Percentiles rank a stretch among this genome's conserved stretches.
phyloP scores from a whole-genome alignment of 2,888 invertebrate species.

The Vesta saturnalis region DNA sequence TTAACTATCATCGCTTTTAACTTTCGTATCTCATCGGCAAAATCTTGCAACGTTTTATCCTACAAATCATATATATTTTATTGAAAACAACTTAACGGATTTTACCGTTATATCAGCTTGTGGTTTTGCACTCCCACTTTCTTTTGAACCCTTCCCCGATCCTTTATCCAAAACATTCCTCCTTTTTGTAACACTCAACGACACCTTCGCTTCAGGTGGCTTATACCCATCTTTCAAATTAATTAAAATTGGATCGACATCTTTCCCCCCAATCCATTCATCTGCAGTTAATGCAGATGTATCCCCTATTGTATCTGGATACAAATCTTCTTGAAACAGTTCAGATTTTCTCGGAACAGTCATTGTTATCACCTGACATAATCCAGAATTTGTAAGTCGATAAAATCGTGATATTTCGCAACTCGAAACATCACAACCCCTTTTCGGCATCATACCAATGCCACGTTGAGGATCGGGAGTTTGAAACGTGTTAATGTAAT shows the following conservation, averaged over 20 bases:
- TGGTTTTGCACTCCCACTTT: conserved; percentile 39
- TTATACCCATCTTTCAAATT: conserved; percentile 85
- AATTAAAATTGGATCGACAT: conserved; percentile 90
- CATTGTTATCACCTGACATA: conserved; percentile 96
- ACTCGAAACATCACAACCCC: conserved; percentile 92
- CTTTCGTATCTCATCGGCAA: conserved; percentile 90
- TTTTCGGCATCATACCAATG: conserved; percentile 97
- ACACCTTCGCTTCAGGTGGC: conserved; percentile 74
- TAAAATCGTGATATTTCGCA: conserved; percentile 97
- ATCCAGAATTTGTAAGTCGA: conserved; percentile 91
- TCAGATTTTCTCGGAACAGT: conserved; percentile 98
- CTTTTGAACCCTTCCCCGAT: conserved; percentile 62
- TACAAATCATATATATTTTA: conserved; percentile 43
- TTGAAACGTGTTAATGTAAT: conserved; percentile 97
- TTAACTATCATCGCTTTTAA: conserved; percentile 94
- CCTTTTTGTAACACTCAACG: conserved; percentile 76
- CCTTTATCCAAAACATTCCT: conserved; percentile 85
- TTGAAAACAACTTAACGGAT: conserved; percentile 37
- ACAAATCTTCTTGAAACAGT: conserved; percentile 96
- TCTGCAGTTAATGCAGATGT: conserved; percentile 89
- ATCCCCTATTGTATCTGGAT: conserved; percentile 94
- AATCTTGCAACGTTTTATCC: conserved; percentile 84
- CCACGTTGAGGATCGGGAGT: conserved; percentile 98
- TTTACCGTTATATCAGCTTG: conserved; percentile 57
- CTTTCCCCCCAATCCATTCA: conserved; percentile 91